phyloP scores from a whole-genome alignment of 2,797 vertebrate species.

The Helarctos malayanus region DNA sequence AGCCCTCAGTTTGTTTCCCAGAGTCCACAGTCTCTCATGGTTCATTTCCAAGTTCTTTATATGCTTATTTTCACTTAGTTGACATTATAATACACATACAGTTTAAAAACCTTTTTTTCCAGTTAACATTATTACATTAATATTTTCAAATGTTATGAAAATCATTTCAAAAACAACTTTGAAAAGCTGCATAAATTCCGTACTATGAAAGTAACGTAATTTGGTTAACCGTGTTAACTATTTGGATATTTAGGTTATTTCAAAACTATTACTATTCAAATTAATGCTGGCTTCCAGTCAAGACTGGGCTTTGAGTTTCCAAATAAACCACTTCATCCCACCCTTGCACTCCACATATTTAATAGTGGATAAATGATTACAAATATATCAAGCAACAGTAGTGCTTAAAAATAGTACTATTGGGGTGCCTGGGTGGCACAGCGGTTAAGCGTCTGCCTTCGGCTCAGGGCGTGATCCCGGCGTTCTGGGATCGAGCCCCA shows the following conservation, averaged over 20 bases:
- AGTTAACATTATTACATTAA: slow-evolving; percentile 1
- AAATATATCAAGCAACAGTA: neutral
- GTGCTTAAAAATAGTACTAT: neutral
- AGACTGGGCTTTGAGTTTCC: neutral
- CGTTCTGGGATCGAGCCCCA: no score
- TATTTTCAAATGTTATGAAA: neutral
- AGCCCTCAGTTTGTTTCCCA: no score
- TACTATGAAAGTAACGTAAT: neutral
- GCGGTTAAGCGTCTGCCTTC: no score
- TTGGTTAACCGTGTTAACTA: neutral
- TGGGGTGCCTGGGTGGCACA: no score
- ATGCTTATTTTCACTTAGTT: slow-evolving; percentile 9
- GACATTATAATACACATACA: neutral
- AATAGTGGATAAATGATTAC: neutral
- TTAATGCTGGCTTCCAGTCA: neutral
- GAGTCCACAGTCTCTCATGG: no score
- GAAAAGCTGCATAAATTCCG: neutral
- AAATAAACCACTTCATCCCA: neutral
- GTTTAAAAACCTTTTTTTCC: neutral
- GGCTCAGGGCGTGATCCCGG: no score
- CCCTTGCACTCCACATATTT: neutral
- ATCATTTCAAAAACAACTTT: slow-evolving; percentile 8
- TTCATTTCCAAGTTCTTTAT: neutral
- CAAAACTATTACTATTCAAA: slow-evolving; percentile 42
- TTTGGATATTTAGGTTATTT: neutral